Base-by-base conservation (phyloP, 2,888 invertebrate species). In the Miltochrista miniata region DNA sequence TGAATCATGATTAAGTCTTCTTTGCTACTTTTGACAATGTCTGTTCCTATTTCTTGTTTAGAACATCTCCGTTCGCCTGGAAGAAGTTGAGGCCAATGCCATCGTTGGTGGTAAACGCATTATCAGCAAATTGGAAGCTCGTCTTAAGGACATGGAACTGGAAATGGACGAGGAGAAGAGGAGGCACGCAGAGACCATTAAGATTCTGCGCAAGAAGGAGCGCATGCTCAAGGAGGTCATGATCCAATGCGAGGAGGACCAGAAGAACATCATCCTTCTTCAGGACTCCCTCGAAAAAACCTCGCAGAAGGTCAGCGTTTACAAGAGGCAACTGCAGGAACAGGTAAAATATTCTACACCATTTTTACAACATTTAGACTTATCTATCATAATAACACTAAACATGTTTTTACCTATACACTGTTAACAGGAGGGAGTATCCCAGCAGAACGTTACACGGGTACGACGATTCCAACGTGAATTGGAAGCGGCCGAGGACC, bases 391-490 rank as follows among this genome's bases (percentile, higher is more conserved):
- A 24, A 5, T 12, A 15, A 33, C 2, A 9, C 33, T n/a, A 12
- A 9, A 12, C 34, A 10, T 34, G 34, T n/a, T n/a, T n/a, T 37
- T 52, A 12, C 45, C 43, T 54, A 43, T 60, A 44, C 48, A 9
- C 35, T 45, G 1, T 60, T 43, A 77, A 34, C 83, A 96, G 96
- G 98, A 98, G 94, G 97, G 97, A 74, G 93, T 97, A 89, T 97
- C 97, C 72, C 95, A 95, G 89, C 97, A 97, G 92, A 97, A 96
- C 90, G 96, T 98, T 75, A 98, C 98, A 85, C 95, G 98, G 85
- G 98, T 98, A 72, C 97, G 98, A 88, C 96, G 98, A 92, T 98
- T 98, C 98, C 98, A 99, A 92, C 96, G 98, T 78, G 98, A 99
- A 92, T 92, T 99, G 85, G 98, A 99, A 88, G 98, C 98, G 47